These are phyloP conservation scores for Philonicus albiceps DNA, from an alignment of 2,888 invertebrate genomes.

Conservation along the genomic window DNA sequence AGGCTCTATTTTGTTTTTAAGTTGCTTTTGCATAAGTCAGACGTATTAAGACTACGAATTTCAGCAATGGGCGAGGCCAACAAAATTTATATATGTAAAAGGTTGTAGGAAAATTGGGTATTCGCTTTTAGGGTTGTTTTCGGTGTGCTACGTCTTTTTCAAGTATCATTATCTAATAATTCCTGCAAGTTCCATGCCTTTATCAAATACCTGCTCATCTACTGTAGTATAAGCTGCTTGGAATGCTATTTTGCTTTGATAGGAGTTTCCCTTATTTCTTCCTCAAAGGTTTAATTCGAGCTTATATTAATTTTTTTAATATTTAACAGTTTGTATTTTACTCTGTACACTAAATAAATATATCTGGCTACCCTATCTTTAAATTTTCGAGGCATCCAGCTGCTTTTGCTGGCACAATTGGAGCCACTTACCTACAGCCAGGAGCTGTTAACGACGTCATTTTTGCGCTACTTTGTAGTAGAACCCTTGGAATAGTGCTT, in stretches of 20 bases:
- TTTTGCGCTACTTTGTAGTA: neutral
- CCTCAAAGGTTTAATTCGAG: neutral
- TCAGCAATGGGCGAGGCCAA: no score
- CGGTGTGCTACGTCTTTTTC: no score
- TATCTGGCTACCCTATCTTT: neutral
- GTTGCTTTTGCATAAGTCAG: no score
- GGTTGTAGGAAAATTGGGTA: no score
- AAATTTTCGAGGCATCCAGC: neutral
- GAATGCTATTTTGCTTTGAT: neutral
- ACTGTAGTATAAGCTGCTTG: neutral
- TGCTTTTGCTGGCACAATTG: neutral
- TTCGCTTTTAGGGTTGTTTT: no score
- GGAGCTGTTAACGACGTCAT: neutral
- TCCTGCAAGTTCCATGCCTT: no score
- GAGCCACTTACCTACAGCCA: neutral
- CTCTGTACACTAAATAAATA: neutral
- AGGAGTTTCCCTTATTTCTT: neutral
- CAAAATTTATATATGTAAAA: no score
- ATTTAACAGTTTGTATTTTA: neutral
- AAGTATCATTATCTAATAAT: no score
- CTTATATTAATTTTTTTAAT: neutral
- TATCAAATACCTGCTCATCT: no score
- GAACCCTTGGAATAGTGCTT: neutral
- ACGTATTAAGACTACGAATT: no score
- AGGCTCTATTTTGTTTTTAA: no score